Evolutionary conservation across 92 coral and sea anemone genomes (phyloP), one percentile per base, ranked within the genome.

Genomic region (Montipora capitata): DNA sequence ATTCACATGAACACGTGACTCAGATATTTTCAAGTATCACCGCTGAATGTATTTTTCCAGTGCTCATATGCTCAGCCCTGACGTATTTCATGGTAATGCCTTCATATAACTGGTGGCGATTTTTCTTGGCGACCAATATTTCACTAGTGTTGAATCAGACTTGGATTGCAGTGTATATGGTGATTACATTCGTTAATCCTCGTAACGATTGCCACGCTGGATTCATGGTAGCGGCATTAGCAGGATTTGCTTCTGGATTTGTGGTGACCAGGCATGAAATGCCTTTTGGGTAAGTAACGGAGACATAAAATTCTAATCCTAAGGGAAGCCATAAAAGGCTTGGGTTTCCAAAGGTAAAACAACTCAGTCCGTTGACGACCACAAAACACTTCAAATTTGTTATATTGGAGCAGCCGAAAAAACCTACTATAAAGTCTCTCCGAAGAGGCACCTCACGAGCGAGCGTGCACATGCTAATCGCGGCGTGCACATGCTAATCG

Each of bases 81-180:
- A 66, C 94, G 45, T 91, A 74, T 87, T 80, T 91, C 41, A 91
- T 91, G 94, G 94, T 91, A 68, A 74, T 91, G 76, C 74, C 79
- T 27, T 64, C 78, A 52, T 91, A 85, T 69, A 75, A 91, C 62
- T 77, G 35, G 84, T 86, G 94, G 94, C 83, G 79, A 74, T 86
- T 86, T 66, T 39, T 91, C 74, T 52, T 86, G 45, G 80, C 86
- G 44, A 91, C 84, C 42, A 78, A 81, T 40, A 86, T 80, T 42
- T 80, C 94, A 8, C 76, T 91, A 75, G 91, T 91, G 74, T 74
- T 91, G 42, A 91, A 91, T 42, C 94, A 91, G 82, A 86, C 94
- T 10, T 91, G 94, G 94, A 77, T 91, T 51, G 91, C 94, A 10
- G 64, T 91, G 40, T 91, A 91, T 64, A 80, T 86, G 91, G 57